Evolutionary conservation across 2,797 vertebrate genomes (phyloP), one percentile per base, ranked within the genome.

Genomic region (Sebastes wilsoni): DNA sequence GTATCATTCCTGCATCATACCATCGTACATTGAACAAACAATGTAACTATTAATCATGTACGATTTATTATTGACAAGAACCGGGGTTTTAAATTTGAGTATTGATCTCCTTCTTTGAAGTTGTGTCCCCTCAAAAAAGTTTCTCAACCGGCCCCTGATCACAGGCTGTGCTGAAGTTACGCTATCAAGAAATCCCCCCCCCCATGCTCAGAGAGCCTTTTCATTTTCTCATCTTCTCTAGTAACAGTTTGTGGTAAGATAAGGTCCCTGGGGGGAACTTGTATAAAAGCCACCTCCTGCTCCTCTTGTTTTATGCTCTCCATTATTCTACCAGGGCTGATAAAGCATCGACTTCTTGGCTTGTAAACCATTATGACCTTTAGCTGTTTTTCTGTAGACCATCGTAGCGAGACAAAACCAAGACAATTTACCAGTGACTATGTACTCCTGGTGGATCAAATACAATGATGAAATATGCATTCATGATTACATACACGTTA

Each of bases 321-420:
- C 76, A 82, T 87, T 88, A 87, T 88, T 89, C 81, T 74, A 75
- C 66, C 67, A 52, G 84, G 70, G 73, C 85, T 87, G 87, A 88
- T 87, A 87, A 90, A 90, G 72, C 79, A 88, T 87, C 25, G 86
- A 86, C 85, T 82, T 77, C 64, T 76, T 32, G 66, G 82, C 89
- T 88, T 90, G 92, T 93, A 89, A 90, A 91, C 87, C 74, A 72
- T 79, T 78, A 86, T 88, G 90, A 92, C 89, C 91, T 93, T 92
- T 87, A 80, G 77, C 75, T 79, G 78, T 79, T 84, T 80, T 81
- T 81, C 67, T 80, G 74, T 74, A 36, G 80, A 74, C 70, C 71
- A 52, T 80, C 16, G 32, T 28, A 16, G 61, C 68, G 42, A 73
- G 62, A 80, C 79, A 79, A 83, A 87, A 81, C 81, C 88, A 86